A percentile compares a stretch with the other conserved stretches of the same genome.
phyloP scores from a whole-genome alignment of 1,140 invertebrate genomes.

The Drosophila subobscura region DNA sequence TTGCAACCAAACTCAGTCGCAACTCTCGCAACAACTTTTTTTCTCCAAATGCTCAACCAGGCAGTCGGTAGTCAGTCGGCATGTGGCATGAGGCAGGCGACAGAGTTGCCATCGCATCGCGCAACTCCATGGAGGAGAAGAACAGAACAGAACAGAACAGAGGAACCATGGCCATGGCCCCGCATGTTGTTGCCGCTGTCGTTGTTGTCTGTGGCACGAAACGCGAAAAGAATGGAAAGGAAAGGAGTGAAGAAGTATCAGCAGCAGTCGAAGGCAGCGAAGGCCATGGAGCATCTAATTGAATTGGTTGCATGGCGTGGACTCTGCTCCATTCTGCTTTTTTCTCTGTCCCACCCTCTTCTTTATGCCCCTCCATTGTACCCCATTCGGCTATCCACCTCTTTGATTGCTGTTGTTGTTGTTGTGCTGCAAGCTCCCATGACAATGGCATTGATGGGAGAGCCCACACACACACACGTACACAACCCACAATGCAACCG shows the following conservation, averaged over 20 bases:
- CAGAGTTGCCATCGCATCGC: constrained; percentile 44
- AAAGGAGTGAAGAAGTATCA: constrained; percentile 43
- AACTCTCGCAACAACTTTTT: constrained; percentile 35
- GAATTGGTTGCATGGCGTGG: constrained; percentile 69
- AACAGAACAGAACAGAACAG: no score
- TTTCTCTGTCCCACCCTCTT: constrained; percentile 6
- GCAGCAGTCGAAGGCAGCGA: constrained; percentile 39
- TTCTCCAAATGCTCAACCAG: constrained; percentile 3
- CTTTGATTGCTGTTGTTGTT: constrained; percentile 12
- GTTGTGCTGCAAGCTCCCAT: constrained; percentile 55
- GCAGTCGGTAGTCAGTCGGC: neutral
- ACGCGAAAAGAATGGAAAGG: constrained; percentile 10
- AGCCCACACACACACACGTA: constrained; percentile 23
- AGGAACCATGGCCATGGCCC: no score
- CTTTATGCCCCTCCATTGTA: neutral
- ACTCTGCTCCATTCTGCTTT: constrained; percentile 24
- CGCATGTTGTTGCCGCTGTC: constrained; percentile 7
- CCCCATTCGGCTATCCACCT: neutral
- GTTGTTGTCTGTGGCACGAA: constrained; percentile 75
- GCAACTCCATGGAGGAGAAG: constrained; percentile 35
- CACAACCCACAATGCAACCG: constrained; percentile 18
- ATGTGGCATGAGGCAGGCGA: constrained; percentile 12
- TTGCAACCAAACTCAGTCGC: constrained; percentile 34
- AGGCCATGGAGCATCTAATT: constrained; percentile 68
- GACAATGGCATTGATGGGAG: constrained; percentile 78